A percentile compares a stretch with the other conserved stretches of the same genome.
phyloP scores from a whole-genome alignment of 2,113 vertebrate species.

The Catharus bicknelli region DNA sequence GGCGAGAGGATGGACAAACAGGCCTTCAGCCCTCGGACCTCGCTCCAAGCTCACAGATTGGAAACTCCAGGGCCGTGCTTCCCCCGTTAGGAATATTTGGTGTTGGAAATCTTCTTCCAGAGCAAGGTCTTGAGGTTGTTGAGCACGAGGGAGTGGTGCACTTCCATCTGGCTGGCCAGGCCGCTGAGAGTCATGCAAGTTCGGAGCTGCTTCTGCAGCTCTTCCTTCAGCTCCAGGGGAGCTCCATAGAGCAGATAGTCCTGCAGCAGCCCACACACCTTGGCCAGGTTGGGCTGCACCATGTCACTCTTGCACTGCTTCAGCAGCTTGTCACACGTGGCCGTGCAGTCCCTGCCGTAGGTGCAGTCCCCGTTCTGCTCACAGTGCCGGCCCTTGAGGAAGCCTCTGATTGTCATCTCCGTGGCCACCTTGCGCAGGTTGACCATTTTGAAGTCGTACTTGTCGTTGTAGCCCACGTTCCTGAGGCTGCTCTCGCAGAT shows the following conservation, averaged over 20 bases:
- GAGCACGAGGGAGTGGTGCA: constrained; percentile 92
- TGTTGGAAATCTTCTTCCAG: constrained; percentile 95
- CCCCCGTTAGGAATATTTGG: constrained; percentile 85
- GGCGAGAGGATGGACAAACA: not conserved
- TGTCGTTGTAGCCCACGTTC: constrained; percentile 88
- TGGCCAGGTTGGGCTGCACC: constrained; percentile 94
- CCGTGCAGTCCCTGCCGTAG: constrained; percentile 87
- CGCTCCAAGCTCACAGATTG: not conserved
- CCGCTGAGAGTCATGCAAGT: constrained; percentile 94
- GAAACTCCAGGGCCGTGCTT: not conserved
- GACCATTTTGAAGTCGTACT: constrained; percentile 92
- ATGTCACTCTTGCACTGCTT: constrained; percentile 92
- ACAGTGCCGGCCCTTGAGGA: constrained; percentile 87
- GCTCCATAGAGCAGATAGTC: constrained; percentile 90
- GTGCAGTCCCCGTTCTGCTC: constrained; percentile 91
- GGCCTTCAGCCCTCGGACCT: not conserved
- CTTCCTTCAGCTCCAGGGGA: constrained; percentile 79
- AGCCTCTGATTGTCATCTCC: constrained; percentile 82
- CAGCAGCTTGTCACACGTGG: constrained; percentile 88
- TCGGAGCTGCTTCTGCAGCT: constrained; percentile 90
- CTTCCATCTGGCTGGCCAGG: constrained; percentile 94
- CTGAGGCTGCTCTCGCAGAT: constrained; percentile 88
- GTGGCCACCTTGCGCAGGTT: constrained; percentile 88
- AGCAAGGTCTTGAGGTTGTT: constrained; percentile 95
- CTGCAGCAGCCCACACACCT: constrained; percentile 88